A percentile compares a stretch with the other conserved stretches of the same genome.
Conservation (phyloP, 2,888 invertebrate species). For the Ctena decussata region DNA sequence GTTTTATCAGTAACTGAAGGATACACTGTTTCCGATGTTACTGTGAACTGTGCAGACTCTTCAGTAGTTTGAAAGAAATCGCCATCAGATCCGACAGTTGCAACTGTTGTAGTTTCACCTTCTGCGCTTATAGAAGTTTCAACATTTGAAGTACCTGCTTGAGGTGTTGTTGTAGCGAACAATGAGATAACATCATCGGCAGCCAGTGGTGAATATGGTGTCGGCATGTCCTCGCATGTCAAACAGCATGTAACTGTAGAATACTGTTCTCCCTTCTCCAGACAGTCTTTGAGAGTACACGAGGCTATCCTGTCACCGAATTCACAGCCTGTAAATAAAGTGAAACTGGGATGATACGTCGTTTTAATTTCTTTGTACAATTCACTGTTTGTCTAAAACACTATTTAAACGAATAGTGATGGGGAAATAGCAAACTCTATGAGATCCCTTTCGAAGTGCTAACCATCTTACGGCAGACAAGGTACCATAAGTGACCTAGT, state of each 20-base stretch:
- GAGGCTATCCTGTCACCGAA: conserved; percentile 48
- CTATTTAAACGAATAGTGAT: no score
- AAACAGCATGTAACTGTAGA: background rate
- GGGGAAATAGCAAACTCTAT: no score
- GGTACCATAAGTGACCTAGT: no score
- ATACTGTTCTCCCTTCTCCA: background rate
- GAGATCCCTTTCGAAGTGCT: no score
- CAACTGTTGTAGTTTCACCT: background rate
- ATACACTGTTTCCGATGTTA: background rate
- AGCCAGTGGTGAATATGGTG: background rate
- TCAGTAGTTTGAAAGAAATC: background rate
- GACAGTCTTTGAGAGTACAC: conserved; percentile 32
- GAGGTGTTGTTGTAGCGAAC: no score
- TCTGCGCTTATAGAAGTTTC: no score
- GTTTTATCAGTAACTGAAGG: background rate
- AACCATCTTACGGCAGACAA: no score
- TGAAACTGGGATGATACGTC: no score
- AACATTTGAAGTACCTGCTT: no score
- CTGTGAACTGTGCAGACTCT: background rate
- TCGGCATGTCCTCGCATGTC: background rate
- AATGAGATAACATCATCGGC: background rate
- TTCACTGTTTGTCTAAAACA: no score
- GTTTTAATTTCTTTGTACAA: no score
- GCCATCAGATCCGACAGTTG: background rate
- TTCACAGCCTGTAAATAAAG: conserved; percentile 44